A percentile compares a stretch with the other conserved stretches of the same genome.
phyloP scores from a whole-genome alignment of 1,140 invertebrate species.

The Drosophila paulistorum region DNA sequence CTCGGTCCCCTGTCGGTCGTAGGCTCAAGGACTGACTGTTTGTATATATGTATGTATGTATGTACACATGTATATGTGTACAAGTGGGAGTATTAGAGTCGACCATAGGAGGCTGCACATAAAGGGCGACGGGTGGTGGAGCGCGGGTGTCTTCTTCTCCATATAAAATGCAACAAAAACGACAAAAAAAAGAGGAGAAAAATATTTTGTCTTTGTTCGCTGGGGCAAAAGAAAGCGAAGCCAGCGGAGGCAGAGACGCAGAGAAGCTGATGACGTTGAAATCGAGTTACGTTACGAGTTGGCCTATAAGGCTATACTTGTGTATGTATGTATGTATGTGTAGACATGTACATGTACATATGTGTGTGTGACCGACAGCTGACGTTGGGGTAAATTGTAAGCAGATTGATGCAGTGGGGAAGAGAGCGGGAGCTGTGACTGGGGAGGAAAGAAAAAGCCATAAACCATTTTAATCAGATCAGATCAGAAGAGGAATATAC shows the following conservation, averaged over 20 bases:
- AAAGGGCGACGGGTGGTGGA: not conserved
- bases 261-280: constrained; percentile 70
- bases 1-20: constrained; percentile 20
- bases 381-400: constrained; percentile 42
- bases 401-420: constrained; percentile 6
- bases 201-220: constrained; percentile 57
- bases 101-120: not conserved
- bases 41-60: constrained; percentile 27
- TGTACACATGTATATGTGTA: constrained; percentile 4
- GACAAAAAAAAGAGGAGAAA: constrained; percentile 12
- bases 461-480: constrained; percentile 1
- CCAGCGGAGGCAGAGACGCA: constrained; percentile 16
- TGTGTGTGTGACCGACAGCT: constrained; percentile 44
- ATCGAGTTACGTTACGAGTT: constrained; percentile 59
- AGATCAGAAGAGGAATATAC: not conserved
- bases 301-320: constrained; percentile 25
- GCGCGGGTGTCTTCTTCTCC: not conserved
- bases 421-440: not conserved
- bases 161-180: constrained; percentile 4
- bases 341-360: not conserved
- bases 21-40: constrained; percentile 50
- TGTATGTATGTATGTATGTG: constrained; percentile 11
- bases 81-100: constrained; percentile 10
- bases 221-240: constrained; percentile 65
- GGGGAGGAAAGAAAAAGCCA: not conserved